Conservation (phyloP, 2,113 vertebrate genomes). For the Platanista minor region DNA sequence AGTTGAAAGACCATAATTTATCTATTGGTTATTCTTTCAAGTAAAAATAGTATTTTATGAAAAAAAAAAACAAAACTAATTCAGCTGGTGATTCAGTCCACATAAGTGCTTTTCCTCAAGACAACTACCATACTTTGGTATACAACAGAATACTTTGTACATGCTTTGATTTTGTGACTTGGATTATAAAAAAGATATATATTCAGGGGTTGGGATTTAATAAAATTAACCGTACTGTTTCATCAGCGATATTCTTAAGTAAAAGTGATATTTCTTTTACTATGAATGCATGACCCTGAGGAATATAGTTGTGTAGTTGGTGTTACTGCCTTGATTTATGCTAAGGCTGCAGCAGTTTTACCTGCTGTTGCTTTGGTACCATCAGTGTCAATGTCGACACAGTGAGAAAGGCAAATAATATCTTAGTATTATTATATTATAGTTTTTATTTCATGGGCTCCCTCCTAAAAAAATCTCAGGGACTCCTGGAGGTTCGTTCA, state of each 20-base stretch:
- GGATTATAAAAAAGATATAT: background rate
- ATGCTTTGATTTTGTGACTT: background rate
- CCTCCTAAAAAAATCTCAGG: background rate
- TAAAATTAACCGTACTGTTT: background rate
- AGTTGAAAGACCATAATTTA: slow-evolving; percentile 3
- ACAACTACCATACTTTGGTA: background rate
- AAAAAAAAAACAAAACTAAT: background rate
- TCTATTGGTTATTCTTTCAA: slow-evolving; percentile 27
- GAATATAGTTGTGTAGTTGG: background rate
- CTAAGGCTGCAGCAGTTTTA: background rate
- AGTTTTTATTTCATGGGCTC: background rate
- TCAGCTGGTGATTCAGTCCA: background rate
- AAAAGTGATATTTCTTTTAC: background rate
- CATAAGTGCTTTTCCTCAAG: background rate
- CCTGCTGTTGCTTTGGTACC: background rate
- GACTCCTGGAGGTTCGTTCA: background rate
- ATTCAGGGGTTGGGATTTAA: background rate
- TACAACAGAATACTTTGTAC: background rate
- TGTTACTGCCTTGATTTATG: background rate
- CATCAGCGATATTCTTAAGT: background rate
- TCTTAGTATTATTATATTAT: background rate
- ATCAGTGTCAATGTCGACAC: background rate
- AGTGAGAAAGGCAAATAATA: background rate
- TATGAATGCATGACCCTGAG: background rate
- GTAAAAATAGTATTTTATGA: background rate